Evolutionary conservation across 2,888 invertebrate genomes (phyloP), one percentile per base, ranked within the genome.

Genomic region (Opisthograptis luteolata): DNA sequence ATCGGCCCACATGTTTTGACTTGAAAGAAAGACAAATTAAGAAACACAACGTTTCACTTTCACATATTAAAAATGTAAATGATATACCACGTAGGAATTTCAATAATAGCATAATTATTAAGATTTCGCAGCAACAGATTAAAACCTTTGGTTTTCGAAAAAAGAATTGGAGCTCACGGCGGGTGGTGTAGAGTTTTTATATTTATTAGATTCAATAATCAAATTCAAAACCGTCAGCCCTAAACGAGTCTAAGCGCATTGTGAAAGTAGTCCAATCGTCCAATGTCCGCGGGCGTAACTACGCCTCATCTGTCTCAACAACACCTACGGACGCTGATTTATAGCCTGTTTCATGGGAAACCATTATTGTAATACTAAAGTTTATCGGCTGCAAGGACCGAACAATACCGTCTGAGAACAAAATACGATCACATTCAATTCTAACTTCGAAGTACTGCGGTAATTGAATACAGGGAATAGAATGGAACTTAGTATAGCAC

Each of bases 241-340:
- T 59, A 43, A 41, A 14, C 9, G 2, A 12, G 32, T 48, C 0
- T 45, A 61, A 15, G 60, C 62, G 59, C 62, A 58, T 65, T 70
- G 73, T 67, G 77, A 78, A 78, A 79, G 75, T 55, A 46, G 70
- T 62, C 54, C 56, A 24, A 35, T 35, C 41, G 45, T 57, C 47
- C 48, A 57, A 50, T 70, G 70, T 54, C 61, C 59, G 64, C 58
- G 50, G 70, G 71, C 69, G 72, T 63, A 51, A 55, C 42, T 37
- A 64, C 54, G 58, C 60, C 66, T 62, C 74, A 71, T 76, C 75
- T 68, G 62, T 73, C 74, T 71, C 64, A 68, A 73, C 64, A 75
- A 69, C 73, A 71, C 60, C 60, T 58, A 60, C 60, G 31, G 46
- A 51, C 59, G 54, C 51, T 53, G 55, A 60, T 60, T 60, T 60